Evolutionary conservation across 2,113 vertebrate genomes (phyloP), one percentile per base, ranked within the genome.

Genomic region (Crocuta crocuta): DNA sequence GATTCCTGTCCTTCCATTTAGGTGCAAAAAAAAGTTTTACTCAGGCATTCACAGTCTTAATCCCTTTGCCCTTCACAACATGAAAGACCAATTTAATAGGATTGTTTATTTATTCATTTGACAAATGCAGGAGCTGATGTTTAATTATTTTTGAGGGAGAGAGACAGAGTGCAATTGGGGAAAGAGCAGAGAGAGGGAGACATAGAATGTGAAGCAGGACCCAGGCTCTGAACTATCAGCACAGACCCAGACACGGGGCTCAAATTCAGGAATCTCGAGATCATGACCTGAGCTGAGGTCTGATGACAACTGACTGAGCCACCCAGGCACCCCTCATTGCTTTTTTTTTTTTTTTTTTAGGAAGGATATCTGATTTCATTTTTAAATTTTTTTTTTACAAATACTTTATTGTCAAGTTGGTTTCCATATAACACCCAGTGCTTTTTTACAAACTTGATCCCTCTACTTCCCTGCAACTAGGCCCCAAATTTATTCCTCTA

Each of bases 291-390:
- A 61, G 58, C 58, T 23, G 7, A 61, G 23, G 58, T 61, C 58
- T 5, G 58, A 61, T 0, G 58, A 21, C 58, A 61, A 9, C 21
- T 23, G 58, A 61, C 58, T 61, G 58, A 61, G 58, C 58, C 58
- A 61, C 8, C 58, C 21, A 9, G 21, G 58, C 21, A 9, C 58
- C 58, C 58, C 2, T 89, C 48, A 61, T 2, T 65, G 68, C 7
- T 95, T 96, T 95, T 96, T 82, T 35, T 96, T 82, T 35, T 96
- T 35, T 96, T 50, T 55, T 82, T 35, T 39, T 39, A 39, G 39
- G 39, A 39, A 39, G 39, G 39, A 39, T 39, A 39, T 39, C 39
- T 39, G 39, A 39, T 39, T 39, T 39, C 39, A 39, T 39, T 39
- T 39, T 39, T 39, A 3, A 39, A 39, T 39, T 39, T 4, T 39